phyloP scores from a whole-genome alignment of 2,888 invertebrate genomes.

The Argynnis bischoffii region DNA sequence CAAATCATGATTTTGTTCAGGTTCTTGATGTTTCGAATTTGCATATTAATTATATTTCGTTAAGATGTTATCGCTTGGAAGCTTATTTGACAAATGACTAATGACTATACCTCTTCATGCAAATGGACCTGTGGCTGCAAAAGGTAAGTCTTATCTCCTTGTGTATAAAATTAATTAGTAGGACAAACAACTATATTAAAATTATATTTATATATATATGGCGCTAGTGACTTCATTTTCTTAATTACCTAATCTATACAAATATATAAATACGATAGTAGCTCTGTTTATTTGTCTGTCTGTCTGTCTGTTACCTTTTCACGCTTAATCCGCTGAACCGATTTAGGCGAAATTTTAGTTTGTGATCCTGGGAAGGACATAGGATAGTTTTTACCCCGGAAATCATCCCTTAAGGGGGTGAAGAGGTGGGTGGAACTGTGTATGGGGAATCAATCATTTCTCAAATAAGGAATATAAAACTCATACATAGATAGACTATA shows the following conservation, averaged over 20 bases:
- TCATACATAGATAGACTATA: no score
- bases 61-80: constrained; percentile 15
- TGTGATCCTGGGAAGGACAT: no score
- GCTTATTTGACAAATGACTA: constrained; percentile 19
- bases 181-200: background rate
- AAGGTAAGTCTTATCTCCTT: constrained; percentile 7
- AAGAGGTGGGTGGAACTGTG: no score
- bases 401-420: no score
- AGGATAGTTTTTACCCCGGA: no score
- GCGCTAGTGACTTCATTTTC: background rate
- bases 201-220: background rate
- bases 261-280: no score
- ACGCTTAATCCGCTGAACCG: no score
- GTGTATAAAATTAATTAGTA: constrained; percentile 9
- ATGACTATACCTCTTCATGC: constrained; percentile 8
- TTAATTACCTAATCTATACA: background rate
- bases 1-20: constrained; percentile 9
- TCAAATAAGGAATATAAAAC: no score
- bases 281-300: no score
- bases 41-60: constrained; percentile 21
- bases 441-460: no score
- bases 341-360: no score
- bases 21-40: constrained; percentile 6
- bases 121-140: constrained; percentile 7
- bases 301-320: no score